Conservation (phyloP, 2,888 invertebrate genomes). For the Pachymerium ferrugineum region DNA sequence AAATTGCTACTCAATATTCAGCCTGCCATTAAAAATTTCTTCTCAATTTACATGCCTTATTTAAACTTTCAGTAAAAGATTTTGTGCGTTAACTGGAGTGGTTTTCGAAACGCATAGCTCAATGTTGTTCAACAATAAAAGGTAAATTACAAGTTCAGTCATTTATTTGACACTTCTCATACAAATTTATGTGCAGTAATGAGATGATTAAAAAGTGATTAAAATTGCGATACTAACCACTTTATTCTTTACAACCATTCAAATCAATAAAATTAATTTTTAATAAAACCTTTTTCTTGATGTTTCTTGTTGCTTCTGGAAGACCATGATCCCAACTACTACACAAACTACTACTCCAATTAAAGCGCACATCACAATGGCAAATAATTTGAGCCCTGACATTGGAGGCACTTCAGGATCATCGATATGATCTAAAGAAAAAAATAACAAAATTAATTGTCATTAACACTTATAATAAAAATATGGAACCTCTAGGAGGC, state of each 20-base stretch:
- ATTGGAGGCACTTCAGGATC: conserved; percentile 69
- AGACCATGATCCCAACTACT: conserved; percentile 84
- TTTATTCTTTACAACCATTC: neutral
- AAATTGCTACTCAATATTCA: too few species aligned
- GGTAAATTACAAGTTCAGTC: too few species aligned
- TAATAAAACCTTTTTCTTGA: conserved; percentile 79
- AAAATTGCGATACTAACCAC: neutral
- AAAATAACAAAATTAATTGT: neutral
- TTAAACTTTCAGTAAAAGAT: too few species aligned
- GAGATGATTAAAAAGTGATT: neutral
- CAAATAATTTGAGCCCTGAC: conserved; percentile 85
- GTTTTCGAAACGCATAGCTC: too few species aligned
- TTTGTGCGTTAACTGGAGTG: too few species aligned
- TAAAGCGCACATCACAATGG: conserved; percentile 76
- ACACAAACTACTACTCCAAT: conserved; percentile 75
- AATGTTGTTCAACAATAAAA: too few species aligned
- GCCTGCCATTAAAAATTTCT: too few species aligned
- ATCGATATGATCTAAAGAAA: conserved; percentile 67
- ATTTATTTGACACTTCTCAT: too few species aligned
- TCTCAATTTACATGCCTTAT: too few species aligned
- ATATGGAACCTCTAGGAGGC: conserved; percentile 64
- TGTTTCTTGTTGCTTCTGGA: conserved; percentile 85
- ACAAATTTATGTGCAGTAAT: neutral
- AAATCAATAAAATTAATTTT: too few species aligned
- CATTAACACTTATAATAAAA: neutral